Percentiles rank a stretch among this genome's conserved stretches.
These are phyloP conservation scores for Lytechinus pictus DNA, from an alignment of 35 echinoderm and acorn worm genomes.

Conservation along the genomic window DNA sequence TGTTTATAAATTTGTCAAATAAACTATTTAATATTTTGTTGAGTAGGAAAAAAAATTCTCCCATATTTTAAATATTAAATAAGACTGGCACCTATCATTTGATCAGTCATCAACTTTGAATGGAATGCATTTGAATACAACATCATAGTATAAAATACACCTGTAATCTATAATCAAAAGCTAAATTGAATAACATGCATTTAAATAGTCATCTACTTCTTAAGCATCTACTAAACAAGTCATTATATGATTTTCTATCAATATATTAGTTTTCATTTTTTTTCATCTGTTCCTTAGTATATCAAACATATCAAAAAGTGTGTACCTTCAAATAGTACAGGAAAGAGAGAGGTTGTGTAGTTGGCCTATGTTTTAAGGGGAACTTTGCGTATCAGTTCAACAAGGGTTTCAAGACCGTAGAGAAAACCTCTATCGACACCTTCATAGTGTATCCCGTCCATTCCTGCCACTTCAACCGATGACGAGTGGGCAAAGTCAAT, in stretches of 20 bases:
- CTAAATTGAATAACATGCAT: neutral
- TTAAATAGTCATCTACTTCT: neutral
- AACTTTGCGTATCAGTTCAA: slow-evolving; percentile 33
- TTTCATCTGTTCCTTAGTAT: neutral
- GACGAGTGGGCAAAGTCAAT: slow-evolving; percentile 66
- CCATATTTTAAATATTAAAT: too few relatives aligned
- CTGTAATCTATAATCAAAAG: neutral
- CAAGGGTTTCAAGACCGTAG: slow-evolving; percentile 64
- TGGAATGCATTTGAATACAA: neutral
- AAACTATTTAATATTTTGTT: too few relatives aligned
- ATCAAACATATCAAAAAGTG: neutral
- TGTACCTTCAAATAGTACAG: neutral
- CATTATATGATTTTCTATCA: neutral
- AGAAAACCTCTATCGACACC: slow-evolving; percentile 60
- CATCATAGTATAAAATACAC: neutral
- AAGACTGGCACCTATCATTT: too few relatives aligned
- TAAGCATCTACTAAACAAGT: neutral
- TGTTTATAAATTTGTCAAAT: too few relatives aligned
- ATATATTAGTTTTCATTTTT: neutral
- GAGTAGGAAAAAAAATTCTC: neutral
- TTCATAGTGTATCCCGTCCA: slow-evolving; percentile 13
- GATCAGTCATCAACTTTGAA: neutral
- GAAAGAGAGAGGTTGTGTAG: neutral
- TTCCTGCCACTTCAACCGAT: slow-evolving; percentile 9
- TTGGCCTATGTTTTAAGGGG: slow-evolving; percentile 9